Evolutionary conservation across 1,140 invertebrate species (phyloP).

Genomic region (Zaprionus kolodkinae): DNA sequence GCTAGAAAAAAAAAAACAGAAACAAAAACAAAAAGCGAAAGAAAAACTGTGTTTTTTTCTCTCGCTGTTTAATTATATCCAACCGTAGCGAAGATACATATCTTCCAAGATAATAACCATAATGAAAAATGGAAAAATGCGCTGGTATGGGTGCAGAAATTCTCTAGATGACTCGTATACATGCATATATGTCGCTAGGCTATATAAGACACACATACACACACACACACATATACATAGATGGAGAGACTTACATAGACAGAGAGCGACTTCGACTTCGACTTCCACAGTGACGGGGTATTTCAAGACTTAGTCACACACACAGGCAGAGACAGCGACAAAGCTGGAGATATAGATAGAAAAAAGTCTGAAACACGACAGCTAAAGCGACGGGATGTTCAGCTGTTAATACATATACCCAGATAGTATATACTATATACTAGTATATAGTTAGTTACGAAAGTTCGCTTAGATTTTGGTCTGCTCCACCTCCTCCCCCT

Average conservation of each 20-base stretch:
- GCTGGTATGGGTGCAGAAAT: slow-evolving; percentile 77
- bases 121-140: slow-evolving; percentile 83
- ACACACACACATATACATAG: slow-evolving; percentile 24
- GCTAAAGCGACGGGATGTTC: slow-evolving; percentile 48
- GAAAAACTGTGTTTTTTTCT: slow-evolving; percentile 61
- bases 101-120: slow-evolving; percentile 84
- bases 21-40: slow-evolving; percentile 15
- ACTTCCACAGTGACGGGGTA: slow-evolving; percentile 21
- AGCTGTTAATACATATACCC: slow-evolving; percentile 17
- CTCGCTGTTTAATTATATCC: slow-evolving; percentile 84
- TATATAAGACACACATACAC: slow-evolving; percentile 30
- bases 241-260: slow-evolving; percentile 7
- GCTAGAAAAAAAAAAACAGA: slow-evolving; percentile 42
- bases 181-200: slow-evolving; percentile 19
- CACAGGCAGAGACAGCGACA: slow-evolving; percentile 6
- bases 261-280: slow-evolving; percentile 9
- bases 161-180: slow-evolving; percentile 60
- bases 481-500: background rate
- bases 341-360: slow-evolving; percentile 36
- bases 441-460: slow-evolving; percentile 28
- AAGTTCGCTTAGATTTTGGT: slow-evolving; percentile 67
- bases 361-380: slow-evolving; percentile 46
- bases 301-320: slow-evolving; percentile 76
- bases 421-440: slow-evolving; percentile 3
- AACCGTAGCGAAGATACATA: slow-evolving; percentile 84